These are phyloP conservation scores for Euplexia lucipara DNA, from an alignment of 2,888 invertebrate species.

Conservation along the genomic window DNA sequence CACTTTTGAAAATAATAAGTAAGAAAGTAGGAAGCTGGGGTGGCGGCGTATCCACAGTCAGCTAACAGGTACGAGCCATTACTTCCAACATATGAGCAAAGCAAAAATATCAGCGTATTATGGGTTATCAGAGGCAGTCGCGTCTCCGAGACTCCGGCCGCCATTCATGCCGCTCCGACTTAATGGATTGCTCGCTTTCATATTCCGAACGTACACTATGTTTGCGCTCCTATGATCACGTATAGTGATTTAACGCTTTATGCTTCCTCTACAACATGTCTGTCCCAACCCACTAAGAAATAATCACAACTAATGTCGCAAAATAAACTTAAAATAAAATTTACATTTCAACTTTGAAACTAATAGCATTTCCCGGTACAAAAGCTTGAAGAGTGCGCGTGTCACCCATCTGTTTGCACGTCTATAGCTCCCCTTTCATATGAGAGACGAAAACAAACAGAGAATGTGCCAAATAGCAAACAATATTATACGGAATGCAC, in stretches of 20 bases:
- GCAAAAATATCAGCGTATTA: slow-evolving; percentile 91
- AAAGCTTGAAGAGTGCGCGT: slow-evolving; percentile 80
- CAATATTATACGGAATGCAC: slow-evolving; percentile 91
- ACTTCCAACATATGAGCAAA: slow-evolving; percentile 91
- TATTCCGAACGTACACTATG: slow-evolving; percentile 85
- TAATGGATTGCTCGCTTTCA: slow-evolving; percentile 91
- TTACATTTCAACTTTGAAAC: slow-evolving; percentile 80
- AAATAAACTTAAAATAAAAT: slow-evolving; percentile 74
- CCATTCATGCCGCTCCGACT: slow-evolving; percentile 84
- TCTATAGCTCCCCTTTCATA: slow-evolving; percentile 90
- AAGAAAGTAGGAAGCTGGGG: slow-evolving; percentile 1
- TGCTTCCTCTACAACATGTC: slow-evolving; percentile 69
- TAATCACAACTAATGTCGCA: slow-evolving; percentile 62
- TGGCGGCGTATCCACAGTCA: slow-evolving; percentile 74
- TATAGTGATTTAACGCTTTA: slow-evolving; percentile 83
- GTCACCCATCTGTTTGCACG: slow-evolving; percentile 88
- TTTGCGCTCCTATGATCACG: slow-evolving; percentile 86
- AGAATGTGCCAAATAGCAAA: slow-evolving; percentile 91
- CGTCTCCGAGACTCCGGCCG: slow-evolving; percentile 83
- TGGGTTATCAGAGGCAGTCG: slow-evolving; percentile 89
- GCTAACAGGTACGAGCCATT: slow-evolving; percentile 84
- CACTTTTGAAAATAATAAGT: neutral
- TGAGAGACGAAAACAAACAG: slow-evolving; percentile 90
- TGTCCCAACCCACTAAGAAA: slow-evolving; percentile 56
- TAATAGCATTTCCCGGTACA: slow-evolving; percentile 85